Evolutionary conservation across 2,888 invertebrate genomes (phyloP).

Genomic region (Ariolimax columbianus): DNA sequence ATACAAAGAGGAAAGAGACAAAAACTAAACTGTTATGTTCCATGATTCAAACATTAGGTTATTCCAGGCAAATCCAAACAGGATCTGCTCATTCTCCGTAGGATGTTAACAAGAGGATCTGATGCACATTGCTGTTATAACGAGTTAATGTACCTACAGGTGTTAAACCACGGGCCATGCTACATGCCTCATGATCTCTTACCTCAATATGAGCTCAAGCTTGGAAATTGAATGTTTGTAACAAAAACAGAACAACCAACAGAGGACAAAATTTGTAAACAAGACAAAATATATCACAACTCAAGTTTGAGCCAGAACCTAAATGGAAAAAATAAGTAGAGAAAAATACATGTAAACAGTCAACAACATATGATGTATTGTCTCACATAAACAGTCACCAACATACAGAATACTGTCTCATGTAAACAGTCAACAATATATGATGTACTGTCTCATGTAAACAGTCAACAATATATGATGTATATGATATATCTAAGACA

Average conservation of each 20-base stretch:
- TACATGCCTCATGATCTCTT: constrained; percentile 32
- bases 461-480: no score
- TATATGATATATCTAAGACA: no score
- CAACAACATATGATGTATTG: no score
- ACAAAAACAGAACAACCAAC: constrained; percentile 26
- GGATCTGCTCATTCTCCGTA: not conserved
- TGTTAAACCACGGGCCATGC: constrained; percentile 10
- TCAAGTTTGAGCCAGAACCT: constrained; percentile 42
- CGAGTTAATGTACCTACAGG: not conserved
- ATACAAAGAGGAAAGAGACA: no score
- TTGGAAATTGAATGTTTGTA: constrained; percentile 24
- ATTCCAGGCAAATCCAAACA: not conserved
- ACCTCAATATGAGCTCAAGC: constrained; percentile 13
- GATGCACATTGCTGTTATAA: not conserved
- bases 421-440: no score
- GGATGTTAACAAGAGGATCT: not conserved
- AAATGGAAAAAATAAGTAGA: constrained; percentile 5
- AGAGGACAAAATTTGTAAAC: constrained; percentile 24
- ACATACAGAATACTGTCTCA: no score
- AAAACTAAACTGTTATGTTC: not conserved
- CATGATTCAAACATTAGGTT: not conserved
- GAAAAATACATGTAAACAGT: not conserved
- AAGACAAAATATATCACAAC: constrained; percentile 39
- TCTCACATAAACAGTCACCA: no score
- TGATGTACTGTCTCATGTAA: no score